Evolutionary conservation across 2,113 vertebrate genomes (phyloP), one percentile per base, ranked within the genome.

Genomic region (Prunella himalayana): DNA sequence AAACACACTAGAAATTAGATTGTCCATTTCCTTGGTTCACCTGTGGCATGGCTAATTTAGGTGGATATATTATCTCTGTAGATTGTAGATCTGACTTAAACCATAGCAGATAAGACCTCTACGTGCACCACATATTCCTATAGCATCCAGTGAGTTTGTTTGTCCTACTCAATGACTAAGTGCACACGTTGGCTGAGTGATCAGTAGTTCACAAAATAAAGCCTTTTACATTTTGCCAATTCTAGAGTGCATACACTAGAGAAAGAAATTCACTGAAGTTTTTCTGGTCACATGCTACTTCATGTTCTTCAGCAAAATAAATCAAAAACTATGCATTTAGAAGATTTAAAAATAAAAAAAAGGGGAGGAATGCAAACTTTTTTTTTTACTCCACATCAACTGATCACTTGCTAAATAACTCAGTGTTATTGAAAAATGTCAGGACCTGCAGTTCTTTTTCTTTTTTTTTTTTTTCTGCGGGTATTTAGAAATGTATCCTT

Each of bases 301-400:
- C 11, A 6, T 47, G 6, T 51, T 83, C 17, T 60, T 16, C 65
- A 72, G 16, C 39, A 42, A 45, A 81, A 27, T 35, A 56, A 86
- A 44, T n/a, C 1, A 44, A 51, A 86, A 91, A 27, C 19, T 11
- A 49, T 5, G 2, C 11, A 18, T 72, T 54, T 61, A 13, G 15
- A 63, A 65, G 22, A 71, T 33, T 15, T 7, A 13, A 42, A 68
- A 51, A 59, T 13, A 41, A 21, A 44, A 12, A 51, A 9, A 8
- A 7, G 3, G 3, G 10, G 20, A 13, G 33, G 3, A 11, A 27
- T 4, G 20, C 27, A 44, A 37, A 5, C 7, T 2, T 33, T 24
- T 27, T 44, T 42, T 56, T 51, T 24, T 16, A 76, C 51, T 87
- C 6, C 6, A 41, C 13, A 6, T 45, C 64, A 69, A 51, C 9